phyloP scores from a whole-genome alignment of 2,888 invertebrate species.

The Tenodera sinensis region DNA sequence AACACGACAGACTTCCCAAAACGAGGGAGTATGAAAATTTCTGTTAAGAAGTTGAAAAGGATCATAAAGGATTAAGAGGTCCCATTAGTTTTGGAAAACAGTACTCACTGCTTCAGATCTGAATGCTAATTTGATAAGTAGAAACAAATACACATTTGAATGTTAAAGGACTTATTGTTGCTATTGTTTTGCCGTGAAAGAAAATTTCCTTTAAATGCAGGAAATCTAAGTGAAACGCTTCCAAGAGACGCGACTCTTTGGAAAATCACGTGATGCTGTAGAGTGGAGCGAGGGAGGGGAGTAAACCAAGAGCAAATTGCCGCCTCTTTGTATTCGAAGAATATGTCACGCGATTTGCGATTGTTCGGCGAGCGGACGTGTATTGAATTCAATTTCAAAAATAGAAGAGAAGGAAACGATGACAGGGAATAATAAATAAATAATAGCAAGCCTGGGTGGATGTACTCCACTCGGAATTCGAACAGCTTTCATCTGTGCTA shows the following conservation, averaged over 20 bases:
- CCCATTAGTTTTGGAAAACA: too few species aligned
- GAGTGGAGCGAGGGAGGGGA: not conserved
- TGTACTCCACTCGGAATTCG: not conserved
- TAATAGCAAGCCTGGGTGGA: not conserved
- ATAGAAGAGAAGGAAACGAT: not conserved
- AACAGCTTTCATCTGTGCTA: not conserved
- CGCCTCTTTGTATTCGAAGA: conserved; percentile 28
- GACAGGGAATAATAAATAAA: not conserved
- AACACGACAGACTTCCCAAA: too few species aligned
- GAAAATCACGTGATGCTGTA: not conserved
- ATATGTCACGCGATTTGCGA: conserved; percentile 26
- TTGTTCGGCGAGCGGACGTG: conserved; percentile 27
- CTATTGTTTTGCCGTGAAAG: not conserved
- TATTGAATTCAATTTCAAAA: conserved; percentile 5
- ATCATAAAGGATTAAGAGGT: too few species aligned
- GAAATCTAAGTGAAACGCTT: not conserved
- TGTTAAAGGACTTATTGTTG: too few species aligned
- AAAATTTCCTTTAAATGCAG: not conserved
- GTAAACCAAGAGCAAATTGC: conserved; percentile 25
- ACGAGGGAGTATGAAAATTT: too few species aligned
- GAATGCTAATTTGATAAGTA: too few species aligned
- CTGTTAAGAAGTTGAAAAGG: too few species aligned
- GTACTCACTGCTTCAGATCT: too few species aligned
- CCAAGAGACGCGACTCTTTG: not conserved
- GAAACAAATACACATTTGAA: too few species aligned